Evolutionary conservation across 2,888 invertebrate genomes (phyloP).

Genomic region (Oscheius myriophilus): DNA sequence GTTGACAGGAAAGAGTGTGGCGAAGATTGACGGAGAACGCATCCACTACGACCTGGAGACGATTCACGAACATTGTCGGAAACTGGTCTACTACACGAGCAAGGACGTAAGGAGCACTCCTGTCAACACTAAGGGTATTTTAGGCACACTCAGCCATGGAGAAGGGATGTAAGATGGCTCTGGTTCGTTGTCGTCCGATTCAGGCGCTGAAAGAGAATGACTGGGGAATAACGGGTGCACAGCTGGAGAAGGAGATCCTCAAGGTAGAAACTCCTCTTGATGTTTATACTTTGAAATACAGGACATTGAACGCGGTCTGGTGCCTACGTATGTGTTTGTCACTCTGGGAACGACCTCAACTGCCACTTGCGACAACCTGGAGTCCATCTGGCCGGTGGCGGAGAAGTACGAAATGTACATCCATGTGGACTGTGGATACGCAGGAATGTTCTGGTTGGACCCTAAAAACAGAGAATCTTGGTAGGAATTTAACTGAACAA

Average conservation of each 20-base stretch:
- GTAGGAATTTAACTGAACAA: neutral
- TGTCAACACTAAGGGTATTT: neutral
- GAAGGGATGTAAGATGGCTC: slow-evolving; percentile 89
- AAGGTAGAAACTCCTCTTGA: slow-evolving; percentile 69
- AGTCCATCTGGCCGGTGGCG: slow-evolving; percentile 86
- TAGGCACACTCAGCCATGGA: slow-evolving; percentile 90
- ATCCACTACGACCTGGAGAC: slow-evolving; percentile 15
- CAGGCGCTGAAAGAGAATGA: slow-evolving; percentile 81
- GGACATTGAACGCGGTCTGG: slow-evolving; percentile 87
- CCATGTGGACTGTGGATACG: slow-evolving; percentile 91
- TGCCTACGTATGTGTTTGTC: slow-evolving; percentile 89
- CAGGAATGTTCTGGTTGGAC: slow-evolving; percentile 92
- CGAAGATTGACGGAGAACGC: neutral
- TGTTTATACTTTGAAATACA: slow-evolving; percentile 78
- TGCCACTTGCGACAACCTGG: slow-evolving; percentile 91
- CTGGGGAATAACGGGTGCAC: slow-evolving; percentile 81
- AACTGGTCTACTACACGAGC: slow-evolving; percentile 26
- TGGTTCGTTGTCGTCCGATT: slow-evolving; percentile 88
- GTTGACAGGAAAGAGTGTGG: slow-evolving; percentile 70
- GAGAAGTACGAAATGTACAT: slow-evolving; percentile 79
- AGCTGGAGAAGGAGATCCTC: slow-evolving; percentile 79
- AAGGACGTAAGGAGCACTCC: slow-evolving; percentile 7
- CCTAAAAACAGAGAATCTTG: slow-evolving; percentile 82
- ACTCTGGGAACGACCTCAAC: slow-evolving; percentile 95
- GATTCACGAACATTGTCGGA: slow-evolving; percentile 15